Base-by-base conservation (phyloP, 2,888 invertebrate genomes). In the Melinaea marsaeus region DNA sequence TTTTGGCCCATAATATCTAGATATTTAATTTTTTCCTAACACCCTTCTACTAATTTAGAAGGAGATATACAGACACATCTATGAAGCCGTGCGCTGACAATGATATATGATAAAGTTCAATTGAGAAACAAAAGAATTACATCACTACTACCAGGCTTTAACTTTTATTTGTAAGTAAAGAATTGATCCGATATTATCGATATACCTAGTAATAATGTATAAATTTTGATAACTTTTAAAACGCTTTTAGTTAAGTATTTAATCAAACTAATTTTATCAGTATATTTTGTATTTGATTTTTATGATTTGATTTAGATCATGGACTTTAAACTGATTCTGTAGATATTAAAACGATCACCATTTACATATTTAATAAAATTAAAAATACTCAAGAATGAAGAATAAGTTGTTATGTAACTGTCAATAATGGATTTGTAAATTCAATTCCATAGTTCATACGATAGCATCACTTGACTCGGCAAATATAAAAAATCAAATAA, bases 81-180 rank as follows among this genome's bases (percentile, higher is more conserved):
- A 82, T 81, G 75, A 70, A 75, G 42, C 77, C 74, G 74, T 51
- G 62, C 57, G 64, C 62, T 74, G 75, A 79, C 78, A 72, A 73
- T 75, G 76, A 75, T 85, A 82, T 78, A 77, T 82, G 82, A 78
- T 74, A 69, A 67, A 76, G 66, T 71, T 71, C 65, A 70, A 73
- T 68, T 70, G 71, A 73, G 75, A 78, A 80, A 77, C 79, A 81
- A 82, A 86, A 85, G 85, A 86, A 86, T 87, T 83, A 84, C 78
- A 82, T 81, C 79, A 77, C 77, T 77, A 75, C 76, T 80, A 70
- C 70, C 74, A 61, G 67, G 67, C 63, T 60, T 65, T 64, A 34
- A n/a, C 57, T 37, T 61, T 67, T 65, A 56, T 62, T 55, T 56
- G 48, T 6, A 33, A 22, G 46, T 61, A 64, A 46, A 54, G n/a